Percentiles rank a stretch among this genome's conserved stretches.
Evolutionary conservation across 2,113 vertebrate genomes (phyloP).

Genomic region (Corvus cornix): DNA sequence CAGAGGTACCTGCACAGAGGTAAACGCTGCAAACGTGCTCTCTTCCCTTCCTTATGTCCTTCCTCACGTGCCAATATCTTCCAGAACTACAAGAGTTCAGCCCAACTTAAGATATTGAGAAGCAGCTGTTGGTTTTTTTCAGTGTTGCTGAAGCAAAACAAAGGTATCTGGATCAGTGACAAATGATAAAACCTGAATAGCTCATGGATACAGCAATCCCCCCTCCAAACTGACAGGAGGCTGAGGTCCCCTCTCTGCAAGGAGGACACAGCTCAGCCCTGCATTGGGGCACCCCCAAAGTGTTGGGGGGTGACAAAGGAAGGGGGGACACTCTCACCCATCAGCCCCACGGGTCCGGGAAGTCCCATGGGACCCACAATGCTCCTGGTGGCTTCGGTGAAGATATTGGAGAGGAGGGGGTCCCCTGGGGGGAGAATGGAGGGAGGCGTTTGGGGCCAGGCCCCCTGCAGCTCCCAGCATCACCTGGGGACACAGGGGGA

Average conservation of each 20-base stretch:
- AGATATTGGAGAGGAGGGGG: not conserved
- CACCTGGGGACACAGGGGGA: not conserved
- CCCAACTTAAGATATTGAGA: not conserved
- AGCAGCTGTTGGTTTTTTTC: not conserved
- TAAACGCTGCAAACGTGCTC: not conserved
- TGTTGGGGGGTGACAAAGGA: not conserved
- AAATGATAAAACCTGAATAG: not conserved
- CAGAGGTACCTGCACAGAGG: not conserved
- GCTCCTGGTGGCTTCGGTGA: not conserved
- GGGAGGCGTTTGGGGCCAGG: not conserved
- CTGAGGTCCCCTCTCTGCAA: not conserved
- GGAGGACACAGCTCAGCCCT: not conserved
- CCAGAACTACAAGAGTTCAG: not conserved
- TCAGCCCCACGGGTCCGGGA: rapidly evolving
- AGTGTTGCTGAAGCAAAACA: not conserved
- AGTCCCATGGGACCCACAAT: not conserved
- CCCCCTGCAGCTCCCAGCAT: not conserved
- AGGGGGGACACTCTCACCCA: not conserved
- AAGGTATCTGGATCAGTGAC: not conserved
- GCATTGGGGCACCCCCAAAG: not conserved
- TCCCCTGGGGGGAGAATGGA: not conserved
- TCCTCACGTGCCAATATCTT: not conserved
- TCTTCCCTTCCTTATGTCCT: not conserved
- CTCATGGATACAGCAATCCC: not conserved
- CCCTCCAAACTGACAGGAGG: not conserved